Evolutionary conservation across 2,113 vertebrate species (phyloP).

Genomic region (Proterorhinus semilunaris): DNA sequence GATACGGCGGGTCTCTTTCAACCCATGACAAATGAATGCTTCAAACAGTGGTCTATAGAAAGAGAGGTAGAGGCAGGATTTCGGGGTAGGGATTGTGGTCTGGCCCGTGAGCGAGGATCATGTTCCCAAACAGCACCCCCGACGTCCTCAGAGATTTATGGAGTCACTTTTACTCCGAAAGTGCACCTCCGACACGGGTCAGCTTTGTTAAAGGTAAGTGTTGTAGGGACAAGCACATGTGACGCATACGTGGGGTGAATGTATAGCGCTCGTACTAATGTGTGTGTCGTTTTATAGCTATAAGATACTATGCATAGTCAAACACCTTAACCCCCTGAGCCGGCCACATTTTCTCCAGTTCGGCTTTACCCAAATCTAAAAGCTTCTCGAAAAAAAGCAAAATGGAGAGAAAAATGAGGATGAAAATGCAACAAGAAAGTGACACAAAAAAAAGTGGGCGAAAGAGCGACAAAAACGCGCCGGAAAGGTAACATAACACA

Average conservation of each 20-base stretch:
- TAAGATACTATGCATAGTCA: too few species aligned
- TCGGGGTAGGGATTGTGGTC: slow-evolving; percentile 20
- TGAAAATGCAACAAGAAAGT: too few species aligned
- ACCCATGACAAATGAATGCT: slow-evolving; percentile 48
- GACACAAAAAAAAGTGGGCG: too few species aligned
- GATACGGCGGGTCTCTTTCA: slow-evolving; percentile 26
- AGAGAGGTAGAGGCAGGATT: slow-evolving; percentile 21
- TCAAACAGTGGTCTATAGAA: slow-evolving; percentile 35
- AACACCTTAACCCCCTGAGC: too few species aligned
- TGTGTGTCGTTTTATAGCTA: too few species aligned
- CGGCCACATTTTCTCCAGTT: too few species aligned
- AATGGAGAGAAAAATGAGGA: too few species aligned
- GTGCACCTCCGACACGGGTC: slow-evolving; percentile 44
- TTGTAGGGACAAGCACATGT: slow-evolving; percentile 28
- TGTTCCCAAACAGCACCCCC: slow-evolving; percentile 55
- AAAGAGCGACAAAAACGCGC: too few species aligned
- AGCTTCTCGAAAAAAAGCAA: too few species aligned
- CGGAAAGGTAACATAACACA: too few species aligned
- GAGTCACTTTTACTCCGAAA: slow-evolving; percentile 17
- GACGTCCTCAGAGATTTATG: slow-evolving; percentile 48
- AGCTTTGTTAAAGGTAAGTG: slow-evolving; percentile 39
- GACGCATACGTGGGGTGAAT: slow-evolving; percentile 15
- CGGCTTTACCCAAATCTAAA: too few species aligned
- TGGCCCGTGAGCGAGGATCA: slow-evolving; percentile 41
- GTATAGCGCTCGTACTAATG: too few species aligned